Conservation (phyloP, 2,113 vertebrate genomes). For the Hirundichthys speculiger region DNA sequence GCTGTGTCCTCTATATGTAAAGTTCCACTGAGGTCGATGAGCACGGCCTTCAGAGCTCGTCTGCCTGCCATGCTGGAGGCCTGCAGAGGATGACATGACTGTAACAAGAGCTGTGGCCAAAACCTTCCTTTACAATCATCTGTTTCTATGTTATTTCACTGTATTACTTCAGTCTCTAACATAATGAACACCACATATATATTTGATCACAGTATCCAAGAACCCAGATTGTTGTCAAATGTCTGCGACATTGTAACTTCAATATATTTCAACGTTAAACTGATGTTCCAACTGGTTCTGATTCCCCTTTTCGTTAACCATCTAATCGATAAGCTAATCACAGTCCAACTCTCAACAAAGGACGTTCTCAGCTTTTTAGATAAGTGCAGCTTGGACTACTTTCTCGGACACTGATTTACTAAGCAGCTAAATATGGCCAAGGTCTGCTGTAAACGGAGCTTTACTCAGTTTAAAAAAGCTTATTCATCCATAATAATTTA, state of each 20-base stretch:
- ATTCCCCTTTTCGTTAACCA: too few relatives aligned
- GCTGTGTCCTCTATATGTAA: constrained; percentile 93
- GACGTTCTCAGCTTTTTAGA: constrained; percentile 4
- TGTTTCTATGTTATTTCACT: not conserved
- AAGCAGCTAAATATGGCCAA: constrained; percentile 36
- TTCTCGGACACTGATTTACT: constrained; percentile 36
- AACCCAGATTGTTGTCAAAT: not conserved
- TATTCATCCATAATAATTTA: constrained; percentile 48
- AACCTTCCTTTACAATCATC: too few relatives aligned
- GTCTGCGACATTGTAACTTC: too few relatives aligned
- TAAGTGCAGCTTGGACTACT: constrained; percentile 26
- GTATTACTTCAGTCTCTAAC: not conserved
- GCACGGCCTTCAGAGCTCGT: constrained; percentile 87
- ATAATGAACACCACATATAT: not conserved
- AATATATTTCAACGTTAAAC: too few relatives aligned
- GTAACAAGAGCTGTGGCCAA: not conserved
- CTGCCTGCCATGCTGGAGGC: constrained; percentile 83
- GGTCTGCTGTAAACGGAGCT: constrained; percentile 51
- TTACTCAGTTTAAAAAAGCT: constrained; percentile 41
- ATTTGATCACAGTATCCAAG: not conserved
- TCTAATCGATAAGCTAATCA: too few relatives aligned
- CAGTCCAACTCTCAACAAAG: too few relatives aligned
- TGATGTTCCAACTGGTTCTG: too few relatives aligned
- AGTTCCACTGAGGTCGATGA: constrained; percentile 96
- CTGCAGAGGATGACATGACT: constrained; percentile 23